phyloP scores from a whole-genome alignment of 2,797 vertebrate genomes.

The Anguilla obscura region DNA sequence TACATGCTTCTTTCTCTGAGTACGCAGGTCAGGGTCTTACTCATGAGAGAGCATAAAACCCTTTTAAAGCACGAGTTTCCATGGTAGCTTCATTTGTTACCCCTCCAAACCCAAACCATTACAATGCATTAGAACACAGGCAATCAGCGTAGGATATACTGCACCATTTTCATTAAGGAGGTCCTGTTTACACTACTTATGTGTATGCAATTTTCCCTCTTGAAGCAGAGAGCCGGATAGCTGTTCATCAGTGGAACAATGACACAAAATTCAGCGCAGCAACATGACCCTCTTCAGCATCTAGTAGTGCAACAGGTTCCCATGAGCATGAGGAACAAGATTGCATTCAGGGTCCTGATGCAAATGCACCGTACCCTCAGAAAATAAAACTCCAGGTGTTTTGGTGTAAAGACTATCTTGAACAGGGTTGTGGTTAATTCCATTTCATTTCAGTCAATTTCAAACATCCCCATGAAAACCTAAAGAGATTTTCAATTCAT shows the following conservation, averaged over 20 bases:
- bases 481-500: no score
- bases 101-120: slow-evolving; percentile 43
- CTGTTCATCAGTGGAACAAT: slow-evolving; percentile 1
- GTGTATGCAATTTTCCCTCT: background rate
- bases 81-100: slow-evolving; percentile 57
- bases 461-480: no score
- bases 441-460: no score
- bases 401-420: background rate
- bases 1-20: background rate
- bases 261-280: background rate
- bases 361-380: background rate
- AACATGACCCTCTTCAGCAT: background rate
- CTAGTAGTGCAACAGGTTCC: background rate
- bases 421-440: no score
- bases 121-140: background rate
- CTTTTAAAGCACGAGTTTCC: slow-evolving; percentile 58
- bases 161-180: background rate
- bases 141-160: background rate
- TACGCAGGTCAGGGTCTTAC: slow-evolving; percentile 16
- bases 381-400: background rate
- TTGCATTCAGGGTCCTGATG: background rate
- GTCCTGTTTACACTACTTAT: background rate
- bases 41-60: slow-evolving; percentile 44
- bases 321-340: background rate
- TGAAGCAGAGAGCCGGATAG: background rate